These are phyloP conservation scores for Lacerta viridis DNA, from an alignment of 2,797 vertebrate species.

Conservation along the genomic window DNA sequence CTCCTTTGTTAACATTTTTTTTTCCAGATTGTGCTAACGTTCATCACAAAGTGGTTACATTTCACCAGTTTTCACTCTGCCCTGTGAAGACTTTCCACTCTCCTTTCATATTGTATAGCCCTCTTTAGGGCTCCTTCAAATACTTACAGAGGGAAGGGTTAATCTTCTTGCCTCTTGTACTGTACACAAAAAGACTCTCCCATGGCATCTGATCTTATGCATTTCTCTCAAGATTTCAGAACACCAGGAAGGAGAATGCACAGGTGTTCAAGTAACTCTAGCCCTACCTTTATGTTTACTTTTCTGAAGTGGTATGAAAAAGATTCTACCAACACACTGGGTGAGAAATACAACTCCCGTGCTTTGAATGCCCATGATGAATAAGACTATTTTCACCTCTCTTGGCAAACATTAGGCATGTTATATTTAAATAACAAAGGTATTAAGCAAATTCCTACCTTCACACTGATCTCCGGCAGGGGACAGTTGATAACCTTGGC, in stretches of 20 bases:
- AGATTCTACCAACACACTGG: neutral
- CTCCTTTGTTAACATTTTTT: neutral
- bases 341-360: neutral
- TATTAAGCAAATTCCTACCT: constrained; percentile 81
- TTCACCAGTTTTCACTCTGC: neutral
- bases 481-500: constrained; percentile 87
- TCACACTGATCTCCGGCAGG: constrained; percentile 88
- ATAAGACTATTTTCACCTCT: neutral
- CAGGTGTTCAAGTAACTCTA: neutral
- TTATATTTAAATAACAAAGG: neutral
- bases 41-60: neutral
- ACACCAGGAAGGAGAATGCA: neutral
- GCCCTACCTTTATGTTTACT: neutral
- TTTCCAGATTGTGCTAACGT: neutral
- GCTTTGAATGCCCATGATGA: neutral
- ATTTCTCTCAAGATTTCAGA: neutral
- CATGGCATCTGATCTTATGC: neutral
- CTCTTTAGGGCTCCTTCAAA: neutral
- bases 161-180: neutral
- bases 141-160: neutral
- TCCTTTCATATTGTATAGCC: neutral
- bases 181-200: neutral
- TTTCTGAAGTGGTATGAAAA: neutral
- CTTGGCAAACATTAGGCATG: neutral
- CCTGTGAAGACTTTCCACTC: neutral